A percentile compares a stretch with the other conserved stretches of the same genome.
phyloP scores from a whole-genome alignment of 37 sponge, comb jelly and placozoan species.

The Chondrosia reniformis region DNA sequence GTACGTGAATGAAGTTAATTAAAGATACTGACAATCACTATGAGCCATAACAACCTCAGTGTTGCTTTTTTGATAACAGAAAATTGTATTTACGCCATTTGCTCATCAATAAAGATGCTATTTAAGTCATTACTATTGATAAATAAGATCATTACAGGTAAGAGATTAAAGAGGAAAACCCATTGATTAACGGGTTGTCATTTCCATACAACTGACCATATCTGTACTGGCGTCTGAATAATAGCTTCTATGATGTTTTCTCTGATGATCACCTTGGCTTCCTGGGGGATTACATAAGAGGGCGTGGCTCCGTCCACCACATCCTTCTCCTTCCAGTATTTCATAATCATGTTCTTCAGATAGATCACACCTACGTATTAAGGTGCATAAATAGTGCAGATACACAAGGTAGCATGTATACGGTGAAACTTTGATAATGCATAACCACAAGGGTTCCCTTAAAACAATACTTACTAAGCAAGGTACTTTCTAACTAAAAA shows the following conservation, averaged over 20 bases:
- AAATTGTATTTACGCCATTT: too few relatives aligned
- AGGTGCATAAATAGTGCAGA: not conserved
- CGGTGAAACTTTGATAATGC: not conserved
- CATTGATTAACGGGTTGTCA: too few relatives aligned
- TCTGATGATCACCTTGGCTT: constrained; percentile 51
- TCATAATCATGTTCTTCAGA: constrained; percentile 79
- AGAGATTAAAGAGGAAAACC: not conserved
- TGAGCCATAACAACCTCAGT: too few relatives aligned
- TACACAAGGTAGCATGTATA: not conserved
- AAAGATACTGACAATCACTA: too few relatives aligned
- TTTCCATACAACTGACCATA: constrained; percentile 50
- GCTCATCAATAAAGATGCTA: too few relatives aligned
- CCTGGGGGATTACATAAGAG: constrained; percentile 45
- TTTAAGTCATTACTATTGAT: too few relatives aligned
- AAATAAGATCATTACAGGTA: not conserved
- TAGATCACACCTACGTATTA: constrained; percentile 88
- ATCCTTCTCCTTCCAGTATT: constrained; percentile 76
- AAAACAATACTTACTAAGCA: not conserved
- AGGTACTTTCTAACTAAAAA: not conserved
- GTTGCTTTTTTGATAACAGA: too few relatives aligned
- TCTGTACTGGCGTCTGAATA: constrained; percentile 57
- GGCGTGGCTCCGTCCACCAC: constrained; percentile 22
- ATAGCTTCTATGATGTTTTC: constrained; percentile 69
- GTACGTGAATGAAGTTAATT: not conserved
- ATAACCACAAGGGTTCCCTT: not conserved